Percentiles rank a stretch among this genome's conserved stretches.
Conservation (phyloP, 2,113 vertebrate species). For the Plecotus auritus region DNA sequence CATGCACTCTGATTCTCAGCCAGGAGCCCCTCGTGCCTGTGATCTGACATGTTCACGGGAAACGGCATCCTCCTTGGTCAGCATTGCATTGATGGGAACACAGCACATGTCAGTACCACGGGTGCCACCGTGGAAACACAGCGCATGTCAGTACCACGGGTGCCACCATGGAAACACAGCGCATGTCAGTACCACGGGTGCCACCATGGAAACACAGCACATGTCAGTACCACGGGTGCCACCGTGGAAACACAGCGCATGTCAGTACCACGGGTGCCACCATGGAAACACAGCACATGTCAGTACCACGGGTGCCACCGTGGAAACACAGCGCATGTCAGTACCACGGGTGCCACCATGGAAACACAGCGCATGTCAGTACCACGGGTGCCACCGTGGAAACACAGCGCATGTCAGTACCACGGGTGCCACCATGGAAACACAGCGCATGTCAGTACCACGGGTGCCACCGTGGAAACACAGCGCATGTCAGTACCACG, state of each 20-base stretch:
- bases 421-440: neutral
- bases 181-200: neutral
- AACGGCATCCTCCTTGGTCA: neutral
- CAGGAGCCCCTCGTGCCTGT: neutral
- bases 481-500: neutral
- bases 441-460: neutral
- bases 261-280: neutral
- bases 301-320: neutral
- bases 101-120: fast-evolving
- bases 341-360: neutral
- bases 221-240: neutral
- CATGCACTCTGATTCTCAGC: neutral
- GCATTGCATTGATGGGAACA: neutral
- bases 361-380: neutral
- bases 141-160: neutral
- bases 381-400: neutral
- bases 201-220: neutral
- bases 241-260: neutral
- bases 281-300: neutral
- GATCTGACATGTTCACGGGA: fast-evolving
- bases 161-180: neutral
- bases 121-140: too few species aligned
- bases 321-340: neutral
- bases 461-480: neutral
- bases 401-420: neutral